Evolutionary conservation across 1,140 invertebrate species (phyloP), one percentile per base, ranked within the genome.

Genomic region (Mylabris phalerata): DNA sequence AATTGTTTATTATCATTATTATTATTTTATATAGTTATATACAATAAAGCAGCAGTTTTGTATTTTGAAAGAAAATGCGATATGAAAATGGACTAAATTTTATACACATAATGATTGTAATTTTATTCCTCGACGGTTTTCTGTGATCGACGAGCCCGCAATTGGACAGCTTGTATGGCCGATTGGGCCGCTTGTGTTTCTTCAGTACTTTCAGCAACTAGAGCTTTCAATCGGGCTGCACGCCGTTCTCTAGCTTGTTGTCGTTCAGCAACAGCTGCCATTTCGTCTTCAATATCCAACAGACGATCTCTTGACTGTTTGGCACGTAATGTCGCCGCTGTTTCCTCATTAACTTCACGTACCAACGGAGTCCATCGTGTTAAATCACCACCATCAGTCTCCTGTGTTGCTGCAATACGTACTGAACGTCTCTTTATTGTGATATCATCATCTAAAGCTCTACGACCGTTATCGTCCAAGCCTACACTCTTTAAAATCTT

Each of bases 221-320:
- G 67, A 0, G 79, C 78, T 38, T 78, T 75, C 13, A 83, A 75
- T 51, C 80, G 73, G 3, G 79, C 79, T 0, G 78, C 79, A 46
- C 81, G 75, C 58, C 78, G 76, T 64, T 84, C 81, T 41, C 82
- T 78, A 1, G 75, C 77, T 0, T 77, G 79, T 61, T 76, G 78
- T 59, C 79, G 75, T 59, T 82, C 79, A 19, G 70, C 76, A 48
- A 83, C 67, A 50, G 78, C 79, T 10, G 77, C 74, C 75, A 83
- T 80, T 69, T 84, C 82, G 49, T 82, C 80, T 62, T 84, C 81
- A 45, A 84, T 70, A 56, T 84, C 82, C 6, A 73, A 73, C 19
- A 83, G 67, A 42, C 81, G 77, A 3, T 81, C 80, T 42, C 79
- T 73, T 1, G 69, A 69, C 55, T 75, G 67, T 51, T 68, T 71